Evolutionary conservation across 1,140 invertebrate species (phyloP), one percentile per base, ranked within the genome.

Genomic region (Anadara kagoshimensis): DNA sequence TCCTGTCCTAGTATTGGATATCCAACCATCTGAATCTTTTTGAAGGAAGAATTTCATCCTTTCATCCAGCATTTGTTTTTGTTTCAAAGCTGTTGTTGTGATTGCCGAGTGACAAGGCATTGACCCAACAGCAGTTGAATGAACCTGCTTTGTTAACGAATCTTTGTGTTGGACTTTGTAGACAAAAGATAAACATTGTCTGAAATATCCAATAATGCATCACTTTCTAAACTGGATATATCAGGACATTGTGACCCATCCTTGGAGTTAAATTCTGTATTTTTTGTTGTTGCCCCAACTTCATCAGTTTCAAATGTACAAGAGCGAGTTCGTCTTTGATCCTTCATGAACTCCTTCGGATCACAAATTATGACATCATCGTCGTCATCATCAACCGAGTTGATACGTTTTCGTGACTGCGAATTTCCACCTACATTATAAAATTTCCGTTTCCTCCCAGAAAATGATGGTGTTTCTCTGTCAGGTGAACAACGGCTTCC

Each of bases 161-260:
- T 47, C 24, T 36, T 18, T 24, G 22, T 20, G 1, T 53, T 41
- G 11, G 59, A 45, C 14, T 29, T 59, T 2, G 10, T 59, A 5
- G 68, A 54, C 14, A 51, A 45, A 8, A 61, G 57, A 61, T 18
- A 11, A 24, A 69, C 43, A 16, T 71, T 47, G 20, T 61, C 67
- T 57, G n/a, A 72, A 49, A 24, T 68, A 57, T 77, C 75, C 54
- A 69, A 16, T 11, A 83, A 57, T 12, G 81, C 81, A 75, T 83
- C 81, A 41, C 68, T 78, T 53, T 83, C 81, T 8, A 83, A 51
- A 56, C 72, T 57, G 65, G 64, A 75, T 36, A 80, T 68, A 73
- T 76, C 67, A 29, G 79, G 69, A 59, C 61, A 67, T 41, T 71
- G 57, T 29, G 66, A 11, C n/a, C 22, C 57, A 45, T 49, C 22